Conservation (phyloP, 2,888 invertebrate species). For the Slavum lentiscoides region DNA sequence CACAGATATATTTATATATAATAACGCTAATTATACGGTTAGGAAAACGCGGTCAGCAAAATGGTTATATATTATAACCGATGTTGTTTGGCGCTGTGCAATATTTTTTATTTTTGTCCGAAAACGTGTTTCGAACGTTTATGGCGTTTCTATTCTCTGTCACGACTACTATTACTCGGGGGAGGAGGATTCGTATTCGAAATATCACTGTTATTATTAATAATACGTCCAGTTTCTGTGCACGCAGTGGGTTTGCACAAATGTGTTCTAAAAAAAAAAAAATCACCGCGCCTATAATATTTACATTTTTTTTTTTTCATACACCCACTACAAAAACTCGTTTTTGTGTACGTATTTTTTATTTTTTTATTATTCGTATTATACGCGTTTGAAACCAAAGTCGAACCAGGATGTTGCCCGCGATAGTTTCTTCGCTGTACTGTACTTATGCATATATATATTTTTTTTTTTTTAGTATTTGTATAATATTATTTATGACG, state of each 20-base stretch:
- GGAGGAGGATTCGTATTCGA: neutral
- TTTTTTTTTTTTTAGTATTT: constrained; percentile 1
- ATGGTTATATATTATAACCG: constrained; percentile 2
- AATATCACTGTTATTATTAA: neutral
- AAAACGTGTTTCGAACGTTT: constrained; percentile 31
- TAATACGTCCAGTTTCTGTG: neutral
- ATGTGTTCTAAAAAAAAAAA: neutral
- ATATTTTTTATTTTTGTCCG: constrained; percentile 32
- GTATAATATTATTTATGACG: neutral
- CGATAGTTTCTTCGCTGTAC: constrained; percentile 11
- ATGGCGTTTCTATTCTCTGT: constrained; percentile 20
- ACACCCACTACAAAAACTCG: constrained; percentile 32
- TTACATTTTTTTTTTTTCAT: constrained; percentile 15
- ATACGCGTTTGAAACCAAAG: neutral
- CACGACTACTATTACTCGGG: constrained; percentile 13
- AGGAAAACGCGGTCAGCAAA: constrained; percentile 38
- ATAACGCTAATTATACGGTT: constrained; percentile 35
- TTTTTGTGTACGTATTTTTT: neutral
- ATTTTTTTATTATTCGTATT: neutral
- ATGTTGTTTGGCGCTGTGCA: constrained; percentile 13
- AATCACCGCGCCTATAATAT: neutral
- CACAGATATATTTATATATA: constrained; percentile 27
- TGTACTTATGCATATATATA: neutral
- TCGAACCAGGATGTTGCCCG: constrained; percentile 29
- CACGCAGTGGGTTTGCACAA: neutral